Base-by-base conservation (phyloP, 1,140 invertebrate genomes). In the Pollicipes pollicipes region DNA sequence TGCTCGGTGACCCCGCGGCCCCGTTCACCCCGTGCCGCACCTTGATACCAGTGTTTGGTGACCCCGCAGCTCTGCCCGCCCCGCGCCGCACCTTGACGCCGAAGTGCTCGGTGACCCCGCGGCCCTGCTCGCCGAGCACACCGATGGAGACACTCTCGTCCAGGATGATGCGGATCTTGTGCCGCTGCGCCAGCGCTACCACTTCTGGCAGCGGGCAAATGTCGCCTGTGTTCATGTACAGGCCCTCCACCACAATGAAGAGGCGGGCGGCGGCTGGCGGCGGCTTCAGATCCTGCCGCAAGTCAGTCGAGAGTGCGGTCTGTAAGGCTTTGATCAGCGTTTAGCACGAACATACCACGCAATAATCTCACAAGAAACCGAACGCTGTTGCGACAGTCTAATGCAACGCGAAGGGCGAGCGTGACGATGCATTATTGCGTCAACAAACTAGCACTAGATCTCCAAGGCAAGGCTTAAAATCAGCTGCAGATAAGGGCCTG, bases 91-190 rank as follows among this genome's bases (percentile, higher is more conserved):
- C 64, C 64, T 66, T 66, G 64, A 97, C 83, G 76, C 85, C 84
- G 76, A 87, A 89, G 76, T 95, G 84, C 80, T 98, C 94, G 0
- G 90, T 94, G 0, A 96, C 81, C n/a, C 95, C 95, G 72, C 85
- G 84, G 0, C 96, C 96, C 75, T 83, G 85, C 73, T 84, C 81
- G 16, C 96, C 96, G 32, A 98, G 77, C 68, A 89, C 87, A 70
- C 94, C 96, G 83, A 98, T 94, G 1, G 92, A 93, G 75, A 95
- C 83, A 70, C 86, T 90, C 81, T 99, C 96, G 78, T 99, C 96
- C 69, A 99, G 79, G 77, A 98, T 96, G 68, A 98, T 85, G 45
- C 96, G 85, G 31, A 97, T 80, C 80, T 97, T 98, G 80, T 92
- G 94, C 76, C 90, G 87, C 76, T 87, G 86, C 70, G 93, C 89